Evolutionary conservation across 2,113 vertebrate genomes (phyloP), one percentile per base, ranked within the genome.

Genomic region (Gasterosteus nipponicus): DNA sequence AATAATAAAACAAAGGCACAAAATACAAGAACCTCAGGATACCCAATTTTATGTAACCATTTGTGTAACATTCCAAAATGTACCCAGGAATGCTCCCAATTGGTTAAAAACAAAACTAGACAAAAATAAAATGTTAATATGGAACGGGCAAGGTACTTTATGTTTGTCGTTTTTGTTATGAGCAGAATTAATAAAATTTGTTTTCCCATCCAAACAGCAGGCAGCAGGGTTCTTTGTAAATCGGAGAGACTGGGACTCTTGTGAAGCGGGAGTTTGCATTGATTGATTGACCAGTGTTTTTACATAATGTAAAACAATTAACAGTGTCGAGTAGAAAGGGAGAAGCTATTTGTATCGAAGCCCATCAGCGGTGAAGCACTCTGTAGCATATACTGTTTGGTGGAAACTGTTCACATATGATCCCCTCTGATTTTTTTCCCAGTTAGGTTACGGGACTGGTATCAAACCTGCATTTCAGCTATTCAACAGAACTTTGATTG

Each of bases 401-500:
- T 69, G 31, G 31, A 49, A 2, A 53, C n/a, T 53, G 49, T 22
- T 47, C 16, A 47, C 41, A 38, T 38, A 38, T 6, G 35, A 38
- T 38, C 35, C 35, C 35, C 35, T 7, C 14, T 44, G 12, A 54
- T 5, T 19, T 0, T 51, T 71, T 54, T 10, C 64, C 35, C 56
- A 38, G n/a, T 58, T 47, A 22, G 7, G 44, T 69, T 38, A 38
- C 49, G 15, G 66, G 10, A 8, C 2, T 47, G n/a, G 53, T 47
- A 62, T 80, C 73, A 70, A 78, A 89, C 42, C 63, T 74, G 72
- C 49, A 73, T 81, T 66, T 75, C 46, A 39, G 56, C 70, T 56
- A 67, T 83, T 86, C 71, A 80, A 68, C 47, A 85, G 62, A 85
- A 77, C 87, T 89, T 82, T 76, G 53, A 75, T 72, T 89, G 86